Conservation (phyloP, 2,888 invertebrate genomes). For the Aleiodes testaceus region DNA sequence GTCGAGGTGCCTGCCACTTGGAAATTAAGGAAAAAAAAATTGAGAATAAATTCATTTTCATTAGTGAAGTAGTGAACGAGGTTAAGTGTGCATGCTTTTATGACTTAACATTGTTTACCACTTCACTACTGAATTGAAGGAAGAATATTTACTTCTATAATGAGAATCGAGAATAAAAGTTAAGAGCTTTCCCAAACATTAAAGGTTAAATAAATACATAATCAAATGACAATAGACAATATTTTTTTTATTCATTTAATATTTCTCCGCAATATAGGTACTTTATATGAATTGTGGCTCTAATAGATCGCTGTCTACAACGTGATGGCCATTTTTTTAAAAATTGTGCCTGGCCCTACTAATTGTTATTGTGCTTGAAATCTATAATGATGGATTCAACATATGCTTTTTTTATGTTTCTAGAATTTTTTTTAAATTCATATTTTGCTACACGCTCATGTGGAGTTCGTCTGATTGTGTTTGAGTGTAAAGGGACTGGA, state of each 20-base stretch:
- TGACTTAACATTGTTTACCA: no score
- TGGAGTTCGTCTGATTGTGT: constrained; percentile 17
- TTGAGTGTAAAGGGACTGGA: constrained; percentile 1
- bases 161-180: no score
- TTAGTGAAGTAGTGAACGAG: no score
- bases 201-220: constrained; percentile 44
- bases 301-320: constrained; percentile 72
- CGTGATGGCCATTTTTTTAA: constrained; percentile 69
- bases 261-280: constrained; percentile 68
- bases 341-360: constrained; percentile 72
- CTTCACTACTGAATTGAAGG: no score
- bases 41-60: no score
- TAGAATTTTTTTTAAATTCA: constrained; percentile 35
- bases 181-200: no score
- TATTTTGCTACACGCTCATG: constrained; percentile 22
- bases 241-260: constrained; percentile 72
- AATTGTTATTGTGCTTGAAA: constrained; percentile 71
- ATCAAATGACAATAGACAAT: constrained; percentile 70
- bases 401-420: constrained; percentile 41
- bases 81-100: no score
- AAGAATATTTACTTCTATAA: constrained; percentile 17
- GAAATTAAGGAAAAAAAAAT: constrained; percentile 38
- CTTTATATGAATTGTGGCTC: constrained; percentile 69
- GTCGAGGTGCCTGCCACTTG: constrained; percentile 1
- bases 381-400: constrained; percentile 61